Evolutionary conservation across 2,113 vertebrate species (phyloP).

Genomic region (Piliocolobus tephrosceles): DNA sequence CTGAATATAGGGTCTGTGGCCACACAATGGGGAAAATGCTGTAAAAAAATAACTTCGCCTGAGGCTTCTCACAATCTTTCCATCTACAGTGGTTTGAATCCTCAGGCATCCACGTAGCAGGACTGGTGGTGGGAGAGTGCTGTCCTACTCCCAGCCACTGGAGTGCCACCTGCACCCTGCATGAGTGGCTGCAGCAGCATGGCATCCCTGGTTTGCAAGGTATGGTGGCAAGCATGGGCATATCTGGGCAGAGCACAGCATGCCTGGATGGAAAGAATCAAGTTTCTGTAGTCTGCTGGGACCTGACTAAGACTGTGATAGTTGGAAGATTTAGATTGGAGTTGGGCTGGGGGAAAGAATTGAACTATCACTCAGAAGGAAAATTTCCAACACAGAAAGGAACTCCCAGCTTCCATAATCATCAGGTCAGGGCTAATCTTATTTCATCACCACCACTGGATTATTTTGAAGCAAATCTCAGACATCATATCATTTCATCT

Average conservation of each 20-base stretch:
- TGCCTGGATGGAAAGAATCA: rapidly evolving
- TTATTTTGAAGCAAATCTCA: conserved; percentile 25
- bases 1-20: not conserved
- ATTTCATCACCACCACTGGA: not conserved
- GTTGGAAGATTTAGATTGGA: not conserved
- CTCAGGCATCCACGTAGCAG: conserved; percentile 90
- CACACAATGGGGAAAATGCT: rapidly evolving
- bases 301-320: not conserved
- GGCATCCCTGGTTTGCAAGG: conserved; percentile 94
- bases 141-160: conserved; percentile 94
- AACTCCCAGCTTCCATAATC: not conserved
- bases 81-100: conserved; percentile 95
- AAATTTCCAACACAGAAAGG: not conserved
- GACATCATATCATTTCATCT: not conserved
- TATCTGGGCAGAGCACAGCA: not conserved
- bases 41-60: not conserved
- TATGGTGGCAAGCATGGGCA: conserved; percentile 58
- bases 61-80: not conserved
- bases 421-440: not conserved
- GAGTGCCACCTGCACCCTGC: conserved; percentile 89
- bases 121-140: conserved; percentile 93
- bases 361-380: not conserved
- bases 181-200: conserved; percentile 94
- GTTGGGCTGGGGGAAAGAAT: not conserved
- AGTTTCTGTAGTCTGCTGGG: not conserved